Evolutionary conservation across 2,888 invertebrate species (phyloP).

Genomic region (Phyllotreta striolata): DNA sequence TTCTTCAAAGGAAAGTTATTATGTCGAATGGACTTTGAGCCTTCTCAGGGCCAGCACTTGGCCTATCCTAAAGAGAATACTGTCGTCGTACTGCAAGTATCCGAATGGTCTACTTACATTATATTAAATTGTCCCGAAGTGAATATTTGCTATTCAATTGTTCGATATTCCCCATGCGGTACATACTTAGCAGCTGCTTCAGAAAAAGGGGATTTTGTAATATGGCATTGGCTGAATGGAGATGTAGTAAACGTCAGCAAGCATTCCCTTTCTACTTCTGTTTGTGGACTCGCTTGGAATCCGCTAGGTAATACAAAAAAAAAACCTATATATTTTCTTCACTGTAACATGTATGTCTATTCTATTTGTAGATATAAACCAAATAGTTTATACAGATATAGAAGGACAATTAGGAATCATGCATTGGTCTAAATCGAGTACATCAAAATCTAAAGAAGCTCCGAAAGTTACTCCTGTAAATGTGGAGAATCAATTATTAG

Average conservation of each 20-base stretch:
- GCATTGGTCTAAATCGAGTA: slow-evolving; percentile 42
- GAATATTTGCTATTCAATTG: slow-evolving; percentile 74
- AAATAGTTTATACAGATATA: slow-evolving; percentile 84
- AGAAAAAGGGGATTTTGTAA: slow-evolving; percentile 78
- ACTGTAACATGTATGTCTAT: slow-evolving; percentile 10
- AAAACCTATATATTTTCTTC: too few species aligned
- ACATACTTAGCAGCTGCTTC: slow-evolving; percentile 81
- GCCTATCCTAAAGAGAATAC: slow-evolving; percentile 81
- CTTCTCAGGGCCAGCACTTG: slow-evolving; percentile 73
- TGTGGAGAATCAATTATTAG: slow-evolving; percentile 59
- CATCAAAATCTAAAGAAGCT: slow-evolving; percentile 14
- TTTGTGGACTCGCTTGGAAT: slow-evolving; percentile 83
- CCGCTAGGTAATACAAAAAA: slow-evolving; percentile 66
- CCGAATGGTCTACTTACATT: slow-evolving; percentile 74
- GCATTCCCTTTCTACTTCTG: slow-evolving; percentile 72
- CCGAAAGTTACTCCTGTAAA: slow-evolving; percentile 38
- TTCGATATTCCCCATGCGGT: slow-evolving; percentile 83
- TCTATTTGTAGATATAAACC: slow-evolving; percentile 66
- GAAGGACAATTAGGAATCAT: slow-evolving; percentile 79
- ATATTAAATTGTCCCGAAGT: slow-evolving; percentile 69
- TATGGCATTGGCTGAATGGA: slow-evolving; percentile 75
- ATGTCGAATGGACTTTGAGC: slow-evolving; percentile 79
- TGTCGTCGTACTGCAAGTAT: slow-evolving; percentile 74
- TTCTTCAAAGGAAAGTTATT: slow-evolving; percentile 77
- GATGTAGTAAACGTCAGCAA: slow-evolving; percentile 69